Evolutionary conservation across 2,113 vertebrate species (phyloP), one percentile per base, ranked within the genome.

Genomic region (Atlantisia rogersi): DNA sequence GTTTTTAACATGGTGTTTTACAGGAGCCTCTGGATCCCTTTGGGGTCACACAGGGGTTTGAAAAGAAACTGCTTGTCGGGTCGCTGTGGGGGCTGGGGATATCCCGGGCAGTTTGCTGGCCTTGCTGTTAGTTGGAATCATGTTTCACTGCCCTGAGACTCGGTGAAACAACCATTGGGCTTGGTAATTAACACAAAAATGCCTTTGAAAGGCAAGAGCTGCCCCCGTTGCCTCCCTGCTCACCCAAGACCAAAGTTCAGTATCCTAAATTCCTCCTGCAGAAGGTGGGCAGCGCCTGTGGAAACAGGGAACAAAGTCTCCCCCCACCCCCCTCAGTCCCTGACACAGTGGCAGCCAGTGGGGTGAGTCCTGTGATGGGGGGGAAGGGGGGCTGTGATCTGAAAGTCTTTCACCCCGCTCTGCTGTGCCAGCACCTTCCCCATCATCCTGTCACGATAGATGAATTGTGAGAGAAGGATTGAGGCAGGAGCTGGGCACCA

Each of bases 91-190:
- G 67, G 55, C 79, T 35, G 78, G 86, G 81, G 62, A 9, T 40
- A 9, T 60, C 70, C 4, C 4, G 80, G 40, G 4, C 3, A 11
- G 17, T 25, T 80, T 15, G 19, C 42, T 26, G 74, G 29, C 21
- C 42, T 31, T 6, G 2, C 1, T 6, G 1, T 17, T 1, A 8
- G 5, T 22, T 2, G 2, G n/a, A 62, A 28, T 48, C 0, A 1
- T 5, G 21, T 81, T 86, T 69, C 52, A 39, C 59, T 2, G 10
- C 26, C 21, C 11, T 4, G 55, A 24, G 59, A 29, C 24, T 0
- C 29, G 0, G 19, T 3, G 0, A 14, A 53, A 31, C 2, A 6
- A 5, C 13, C 0, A 0, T 24, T 50, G 12, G 8, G 56, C 62
- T n/a, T 21, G 31, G 0, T 11, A 24, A 28, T 25, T 0, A 11